Conservation (phyloP, 2,113 vertebrate genomes). For the Barnardius zonarius region DNA sequence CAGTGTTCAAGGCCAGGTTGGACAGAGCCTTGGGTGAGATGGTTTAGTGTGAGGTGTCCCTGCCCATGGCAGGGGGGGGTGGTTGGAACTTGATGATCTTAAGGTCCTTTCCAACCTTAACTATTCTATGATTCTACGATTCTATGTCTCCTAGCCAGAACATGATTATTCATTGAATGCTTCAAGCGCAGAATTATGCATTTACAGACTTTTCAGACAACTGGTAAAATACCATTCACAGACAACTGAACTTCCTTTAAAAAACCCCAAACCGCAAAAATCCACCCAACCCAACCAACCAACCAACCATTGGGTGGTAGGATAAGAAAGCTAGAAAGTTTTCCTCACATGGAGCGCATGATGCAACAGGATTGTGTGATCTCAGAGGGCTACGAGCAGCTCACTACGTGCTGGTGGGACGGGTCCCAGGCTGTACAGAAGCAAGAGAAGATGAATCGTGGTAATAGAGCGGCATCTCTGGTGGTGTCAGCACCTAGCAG, state of each 20-base stretch:
- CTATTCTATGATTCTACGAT: too few relatives aligned
- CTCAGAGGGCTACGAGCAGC: background rate
- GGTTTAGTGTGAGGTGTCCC: too few relatives aligned
- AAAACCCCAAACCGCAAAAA: background rate
- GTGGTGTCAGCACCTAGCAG: background rate
- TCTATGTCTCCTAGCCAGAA: background rate
- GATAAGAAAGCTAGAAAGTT: background rate
- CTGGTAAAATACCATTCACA: background rate
- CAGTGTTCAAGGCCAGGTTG: too few relatives aligned
- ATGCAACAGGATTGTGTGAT: background rate
- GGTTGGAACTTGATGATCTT: too few relatives aligned
- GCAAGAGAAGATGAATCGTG: background rate
- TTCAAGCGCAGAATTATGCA: background rate
- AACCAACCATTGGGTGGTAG: background rate
- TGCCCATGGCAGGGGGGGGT: too few relatives aligned
- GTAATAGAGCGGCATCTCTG: accelerated
- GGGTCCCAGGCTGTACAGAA: background rate
- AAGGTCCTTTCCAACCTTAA: too few relatives aligned
- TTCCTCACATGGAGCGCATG: background rate
- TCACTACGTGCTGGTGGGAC: accelerated
- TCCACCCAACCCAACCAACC: background rate
- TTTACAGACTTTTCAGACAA: background rate
- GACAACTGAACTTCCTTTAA: background rate
- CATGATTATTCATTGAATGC: background rate
- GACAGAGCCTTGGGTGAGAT: too few relatives aligned